Conservation (phyloP, 2,797 vertebrate genomes). For the Eospalax fontanierii region DNA sequence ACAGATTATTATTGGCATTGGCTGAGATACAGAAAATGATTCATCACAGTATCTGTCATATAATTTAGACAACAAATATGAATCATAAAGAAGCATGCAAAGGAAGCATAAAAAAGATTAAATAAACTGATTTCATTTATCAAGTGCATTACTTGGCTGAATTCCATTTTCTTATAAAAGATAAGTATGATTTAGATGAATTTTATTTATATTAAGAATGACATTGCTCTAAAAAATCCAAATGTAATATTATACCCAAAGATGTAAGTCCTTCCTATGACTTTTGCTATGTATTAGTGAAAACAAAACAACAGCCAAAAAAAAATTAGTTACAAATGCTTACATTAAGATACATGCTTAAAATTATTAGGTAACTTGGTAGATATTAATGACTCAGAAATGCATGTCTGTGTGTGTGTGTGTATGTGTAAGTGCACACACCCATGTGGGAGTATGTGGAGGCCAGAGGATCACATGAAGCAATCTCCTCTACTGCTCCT, state of each 20-base stretch:
- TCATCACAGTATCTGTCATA: not conserved
- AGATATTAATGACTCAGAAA: not conserved
- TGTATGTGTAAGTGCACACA: not conserved
- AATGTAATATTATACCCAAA: conserved; percentile 5
- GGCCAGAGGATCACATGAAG: not conserved
- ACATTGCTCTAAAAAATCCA: not conserved
- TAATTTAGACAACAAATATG: conserved; percentile 57
- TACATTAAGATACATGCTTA: not conserved
- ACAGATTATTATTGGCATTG: conserved; percentile 8
- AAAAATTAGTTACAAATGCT: not conserved
- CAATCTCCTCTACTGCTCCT: not conserved
- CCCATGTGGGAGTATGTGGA: not conserved
- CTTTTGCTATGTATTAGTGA: not conserved
- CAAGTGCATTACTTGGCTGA: not conserved
- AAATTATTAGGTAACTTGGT: not conserved
- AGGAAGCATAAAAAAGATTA: conserved; percentile 7
- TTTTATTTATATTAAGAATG: conserved; percentile 37
- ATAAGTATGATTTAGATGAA: not conserved
- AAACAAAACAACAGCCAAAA: not conserved
- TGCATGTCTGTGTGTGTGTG: not conserved
- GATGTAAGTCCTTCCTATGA: not conserved
- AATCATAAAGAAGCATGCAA: conserved; percentile 23
- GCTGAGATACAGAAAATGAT: conserved; percentile 50
- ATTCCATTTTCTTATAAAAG: conserved; percentile 23
- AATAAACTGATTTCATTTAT: conserved; percentile 46